phyloP scores from a whole-genome alignment of 2,888 invertebrate species.

The Loripinus fragilis region DNA sequence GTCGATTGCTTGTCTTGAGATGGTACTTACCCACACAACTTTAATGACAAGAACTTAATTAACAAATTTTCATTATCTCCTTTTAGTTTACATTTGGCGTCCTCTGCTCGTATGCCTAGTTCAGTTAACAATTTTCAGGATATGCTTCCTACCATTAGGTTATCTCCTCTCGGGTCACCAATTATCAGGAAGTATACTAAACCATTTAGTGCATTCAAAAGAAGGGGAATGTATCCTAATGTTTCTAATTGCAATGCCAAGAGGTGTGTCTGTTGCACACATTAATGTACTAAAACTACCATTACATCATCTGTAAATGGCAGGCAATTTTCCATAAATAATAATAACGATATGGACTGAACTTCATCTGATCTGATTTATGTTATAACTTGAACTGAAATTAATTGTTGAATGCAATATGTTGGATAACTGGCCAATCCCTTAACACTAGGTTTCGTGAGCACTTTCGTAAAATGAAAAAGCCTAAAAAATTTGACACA shows the following conservation, averaged over 20 bases:
- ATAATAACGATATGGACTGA: background rate
- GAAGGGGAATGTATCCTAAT: background rate
- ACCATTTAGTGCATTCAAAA: background rate
- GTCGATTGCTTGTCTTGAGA: no score
- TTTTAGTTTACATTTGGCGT: no score
- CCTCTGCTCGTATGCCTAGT: no score
- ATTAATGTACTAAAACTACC: background rate
- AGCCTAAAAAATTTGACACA: background rate
- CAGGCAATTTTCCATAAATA: background rate
- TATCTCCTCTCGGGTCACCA: no score
- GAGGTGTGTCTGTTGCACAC: background rate
- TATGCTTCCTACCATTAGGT: no score
- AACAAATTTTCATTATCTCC: no score
- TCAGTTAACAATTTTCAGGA: no score
- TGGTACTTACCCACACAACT: no score
- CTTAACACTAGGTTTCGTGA: background rate
- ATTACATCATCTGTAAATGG: background rate
- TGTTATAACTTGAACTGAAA: background rate
- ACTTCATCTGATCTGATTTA: background rate
- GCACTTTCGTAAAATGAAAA: background rate
- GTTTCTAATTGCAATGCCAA: slow-evolving; percentile 9
- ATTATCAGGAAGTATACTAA: no score
- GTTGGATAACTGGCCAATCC: background rate
- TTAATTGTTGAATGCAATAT: background rate
- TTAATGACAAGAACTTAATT: no score